Base-by-base conservation (phyloP, 1,140 invertebrate genomes). In the silkworm (Bombyx mori) region DNA sequence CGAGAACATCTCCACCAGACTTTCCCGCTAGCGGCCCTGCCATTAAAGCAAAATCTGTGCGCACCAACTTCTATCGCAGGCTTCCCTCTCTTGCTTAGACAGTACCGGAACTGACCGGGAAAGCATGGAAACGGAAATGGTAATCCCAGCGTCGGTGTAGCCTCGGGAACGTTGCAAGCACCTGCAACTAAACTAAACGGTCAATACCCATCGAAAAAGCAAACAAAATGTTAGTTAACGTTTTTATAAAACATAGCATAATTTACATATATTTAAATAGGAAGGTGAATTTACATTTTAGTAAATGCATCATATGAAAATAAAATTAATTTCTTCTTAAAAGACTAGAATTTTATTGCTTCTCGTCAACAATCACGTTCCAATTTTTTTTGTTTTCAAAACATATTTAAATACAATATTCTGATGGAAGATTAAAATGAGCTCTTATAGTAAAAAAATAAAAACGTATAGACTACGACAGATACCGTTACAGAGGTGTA, bases 1-100 rank as follows among this genome's bases (percentile, higher is more conserved):
- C 83, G 71, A 26, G 83, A 86, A 62, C 85, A 88, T 1, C 85
- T 73, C 85, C 85, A 88, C 85, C 85, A 88, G 22, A 86, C 83
- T 63, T 88, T 88, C 35, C 85, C 85, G 57, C 82, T 85, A n/a
- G 83, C 83, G 9, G 85, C 83, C 46, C 82, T 80, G 6, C 85
- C 85, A 57, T 88, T 88, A 60, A 86, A 86, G 56, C 83, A 88
- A 63, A 86, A 88, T 50, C 85, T 66, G 62, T 86, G 80, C 10
- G 83, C 82, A 6, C 83, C 83, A 47, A 88, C 83, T 60, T 86
- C 83, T 48, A 88, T 85, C 42, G 83, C 83, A 5, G 83, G 82
- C 62, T 88, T 86, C 2, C 85, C 85, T 0, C 83, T 72, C 61
- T 88, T 88, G 62, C 85, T 88, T 57, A 88, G 69, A 58, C 83